Evolutionary conservation across 2,888 invertebrate species (phyloP).

Genomic region (Pristionchus japonicus): DNA sequence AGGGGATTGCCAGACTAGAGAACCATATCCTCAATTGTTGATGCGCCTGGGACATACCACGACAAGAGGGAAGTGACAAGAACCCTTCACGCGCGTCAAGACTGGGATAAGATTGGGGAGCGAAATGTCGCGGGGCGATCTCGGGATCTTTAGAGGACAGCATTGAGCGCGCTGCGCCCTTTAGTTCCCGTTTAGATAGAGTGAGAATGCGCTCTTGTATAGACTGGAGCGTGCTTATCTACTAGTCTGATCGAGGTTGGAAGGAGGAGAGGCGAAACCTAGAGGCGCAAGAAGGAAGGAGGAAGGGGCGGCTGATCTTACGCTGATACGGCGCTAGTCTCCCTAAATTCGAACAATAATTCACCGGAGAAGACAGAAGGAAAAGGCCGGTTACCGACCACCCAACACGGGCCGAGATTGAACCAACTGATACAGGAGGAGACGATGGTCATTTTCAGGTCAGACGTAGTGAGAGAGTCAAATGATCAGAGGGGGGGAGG

Average conservation of each 20-base stretch:
- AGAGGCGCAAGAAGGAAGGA: background rate
- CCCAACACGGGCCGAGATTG: constrained; percentile 17
- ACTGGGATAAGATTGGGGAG: background rate
- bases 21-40: background rate
- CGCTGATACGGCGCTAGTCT: background rate
- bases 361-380: background rate
- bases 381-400: background rate
- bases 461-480: background rate
- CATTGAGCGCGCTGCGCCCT: background rate
- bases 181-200: background rate
- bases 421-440: constrained; percentile 23
- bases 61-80: background rate
- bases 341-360: background rate
- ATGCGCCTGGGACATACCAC: background rate
- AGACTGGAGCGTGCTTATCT: background rate
- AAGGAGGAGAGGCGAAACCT: background rate
- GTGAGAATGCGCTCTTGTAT: background rate
- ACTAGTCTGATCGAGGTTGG: background rate
- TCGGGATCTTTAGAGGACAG: background rate
- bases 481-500: constrained; percentile 34
- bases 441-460: too few relatives aligned
- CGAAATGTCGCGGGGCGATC: background rate
- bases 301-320: background rate
- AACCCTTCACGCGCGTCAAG: background rate
- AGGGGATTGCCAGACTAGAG: background rate